Percentiles rank a stretch among this genome's conserved stretches.
These are phyloP conservation scores for Glossosoma conforme DNA, from an alignment of 1,140 invertebrate genomes.

Conservation along the genomic window DNA sequence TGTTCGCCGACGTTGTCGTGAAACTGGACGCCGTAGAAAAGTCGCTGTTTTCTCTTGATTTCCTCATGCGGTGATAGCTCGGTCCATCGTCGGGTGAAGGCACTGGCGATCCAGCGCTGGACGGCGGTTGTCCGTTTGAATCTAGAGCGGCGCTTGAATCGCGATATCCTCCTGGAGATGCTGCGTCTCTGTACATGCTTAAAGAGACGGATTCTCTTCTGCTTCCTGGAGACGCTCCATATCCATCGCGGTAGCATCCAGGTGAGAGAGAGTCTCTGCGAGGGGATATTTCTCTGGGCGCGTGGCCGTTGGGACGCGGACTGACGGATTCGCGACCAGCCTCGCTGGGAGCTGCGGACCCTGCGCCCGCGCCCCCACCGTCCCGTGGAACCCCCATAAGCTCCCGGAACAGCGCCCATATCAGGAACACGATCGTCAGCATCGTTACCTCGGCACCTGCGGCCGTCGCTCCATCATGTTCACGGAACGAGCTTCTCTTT, in stretches of 20 bases:
- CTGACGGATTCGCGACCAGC: slow-evolving; percentile 35
- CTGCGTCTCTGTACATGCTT: no score
- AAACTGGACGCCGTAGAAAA: slow-evolving; percentile 30
- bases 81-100: slow-evolving; percentile 24
- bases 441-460: slow-evolving; percentile 34
- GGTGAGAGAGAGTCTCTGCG: background rate
- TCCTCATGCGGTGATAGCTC: slow-evolving; percentile 28
- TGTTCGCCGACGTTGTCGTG: slow-evolving; percentile 19
- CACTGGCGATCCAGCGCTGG: slow-evolving; percentile 17
- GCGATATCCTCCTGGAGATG: background rate
- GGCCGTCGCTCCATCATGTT: slow-evolving; percentile 11
- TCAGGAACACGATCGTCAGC: slow-evolving; percentile 42
- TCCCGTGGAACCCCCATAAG: slow-evolving; percentile 39
- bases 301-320: slow-evolving; percentile 36
- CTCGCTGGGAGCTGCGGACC: slow-evolving; percentile 35
- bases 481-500: no score
- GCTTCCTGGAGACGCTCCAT: no score
- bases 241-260: no score
- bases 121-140: slow-evolving; percentile 7
- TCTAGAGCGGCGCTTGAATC: background rate
- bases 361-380: slow-evolving; percentile 36
- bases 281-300: slow-evolving; percentile 6
- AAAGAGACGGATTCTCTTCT: no score
- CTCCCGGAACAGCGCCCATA: slow-evolving; percentile 42
- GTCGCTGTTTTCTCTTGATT: slow-evolving; percentile 29